phyloP scores from a whole-genome alignment of 2,113 vertebrate species.

The Sebastes schlegelii region DNA sequence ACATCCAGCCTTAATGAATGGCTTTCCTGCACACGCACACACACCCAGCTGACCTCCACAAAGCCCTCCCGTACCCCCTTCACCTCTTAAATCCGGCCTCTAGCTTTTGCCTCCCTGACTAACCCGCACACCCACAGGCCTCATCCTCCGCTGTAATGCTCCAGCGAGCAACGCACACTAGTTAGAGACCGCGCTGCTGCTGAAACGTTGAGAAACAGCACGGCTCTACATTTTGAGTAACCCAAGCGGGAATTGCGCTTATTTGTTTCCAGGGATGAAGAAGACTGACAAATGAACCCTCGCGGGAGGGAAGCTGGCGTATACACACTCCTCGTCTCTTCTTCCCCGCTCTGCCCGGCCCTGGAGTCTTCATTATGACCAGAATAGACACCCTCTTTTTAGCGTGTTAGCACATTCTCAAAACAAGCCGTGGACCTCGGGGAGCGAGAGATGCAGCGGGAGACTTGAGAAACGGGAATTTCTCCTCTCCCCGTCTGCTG shows the following conservation, averaged over 20 bases:
- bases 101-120: slow-evolving; percentile 42
- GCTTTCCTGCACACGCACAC: slow-evolving; percentile 55
- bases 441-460: slow-evolving; percentile 63
- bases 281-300: slow-evolving; percentile 81
- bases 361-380: slow-evolving; percentile 82
- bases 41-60: slow-evolving; percentile 63
- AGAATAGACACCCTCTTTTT: slow-evolving; percentile 83
- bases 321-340: slow-evolving; percentile 42
- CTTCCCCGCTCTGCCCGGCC: slow-evolving; percentile 63
- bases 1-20: slow-evolving; percentile 69
- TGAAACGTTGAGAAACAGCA: slow-evolving; percentile 59
- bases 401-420: slow-evolving; percentile 77
- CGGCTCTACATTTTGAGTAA: slow-evolving; percentile 55
- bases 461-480: slow-evolving; percentile 69
- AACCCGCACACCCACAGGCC: slow-evolving; percentile 37
- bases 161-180: slow-evolving; percentile 31
- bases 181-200: slow-evolving; percentile 48
- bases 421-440: slow-evolving; percentile 72
- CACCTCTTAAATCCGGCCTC: slow-evolving; percentile 46
- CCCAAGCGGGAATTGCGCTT: slow-evolving; percentile 73
- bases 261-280: slow-evolving; percentile 81
- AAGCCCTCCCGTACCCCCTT: slow-evolving; percentile 36
- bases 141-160: slow-evolving; percentile 39
- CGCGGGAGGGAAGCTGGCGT: slow-evolving; percentile 57
- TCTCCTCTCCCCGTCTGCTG: slow-evolving; percentile 58